Evolutionary conservation across 2,888 invertebrate genomes (phyloP).

Genomic region (Drosophila mercatorum): DNA sequence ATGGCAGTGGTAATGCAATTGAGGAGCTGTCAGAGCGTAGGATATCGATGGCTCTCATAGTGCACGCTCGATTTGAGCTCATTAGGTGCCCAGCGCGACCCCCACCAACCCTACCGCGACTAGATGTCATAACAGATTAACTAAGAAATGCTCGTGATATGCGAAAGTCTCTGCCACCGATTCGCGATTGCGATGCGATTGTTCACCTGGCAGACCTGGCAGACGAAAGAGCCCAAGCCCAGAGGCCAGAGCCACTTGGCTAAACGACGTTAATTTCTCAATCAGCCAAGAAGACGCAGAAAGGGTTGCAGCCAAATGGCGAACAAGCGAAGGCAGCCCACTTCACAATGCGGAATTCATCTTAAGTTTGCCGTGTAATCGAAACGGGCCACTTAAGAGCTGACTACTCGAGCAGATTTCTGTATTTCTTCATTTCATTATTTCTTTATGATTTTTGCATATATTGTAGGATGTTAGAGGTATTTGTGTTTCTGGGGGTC

Average conservation of each 20-base stretch:
- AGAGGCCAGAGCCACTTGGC: constrained; percentile 63
- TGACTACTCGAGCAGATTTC: constrained; percentile 56
- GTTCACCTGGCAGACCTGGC: constrained; percentile 26
- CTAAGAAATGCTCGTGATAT: constrained; percentile 55
- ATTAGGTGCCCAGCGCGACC: constrained; percentile 50
- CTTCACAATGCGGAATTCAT: constrained; percentile 61
- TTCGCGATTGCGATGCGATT: constrained; percentile 8
- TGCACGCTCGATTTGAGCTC: constrained; percentile 74
- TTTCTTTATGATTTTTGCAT: constrained; percentile 42
- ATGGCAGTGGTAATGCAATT: constrained; percentile 63
- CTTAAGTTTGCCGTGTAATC: constrained; percentile 72
- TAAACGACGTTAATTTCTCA: constrained; percentile 77
- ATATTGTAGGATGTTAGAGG: constrained; percentile 11
- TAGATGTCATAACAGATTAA: constrained; percentile 81
- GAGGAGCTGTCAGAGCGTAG: constrained; percentile 80
- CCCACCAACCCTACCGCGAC: constrained; percentile 40
- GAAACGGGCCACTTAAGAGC: constrained; percentile 81
- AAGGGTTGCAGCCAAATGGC: constrained; percentile 57
- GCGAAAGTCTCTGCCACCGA: constrained; percentile 18
- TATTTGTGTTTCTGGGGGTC: constrained; percentile 55
- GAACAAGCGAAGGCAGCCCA: constrained; percentile 34
- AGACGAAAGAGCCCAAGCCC: constrained; percentile 14
- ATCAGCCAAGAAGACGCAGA: constrained; percentile 29
- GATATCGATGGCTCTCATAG: constrained; percentile 74
- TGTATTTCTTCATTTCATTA: constrained; percentile 37